Base-by-base conservation (phyloP, 2,113 vertebrate species). In the Oplegnathus fasciatus region DNA sequence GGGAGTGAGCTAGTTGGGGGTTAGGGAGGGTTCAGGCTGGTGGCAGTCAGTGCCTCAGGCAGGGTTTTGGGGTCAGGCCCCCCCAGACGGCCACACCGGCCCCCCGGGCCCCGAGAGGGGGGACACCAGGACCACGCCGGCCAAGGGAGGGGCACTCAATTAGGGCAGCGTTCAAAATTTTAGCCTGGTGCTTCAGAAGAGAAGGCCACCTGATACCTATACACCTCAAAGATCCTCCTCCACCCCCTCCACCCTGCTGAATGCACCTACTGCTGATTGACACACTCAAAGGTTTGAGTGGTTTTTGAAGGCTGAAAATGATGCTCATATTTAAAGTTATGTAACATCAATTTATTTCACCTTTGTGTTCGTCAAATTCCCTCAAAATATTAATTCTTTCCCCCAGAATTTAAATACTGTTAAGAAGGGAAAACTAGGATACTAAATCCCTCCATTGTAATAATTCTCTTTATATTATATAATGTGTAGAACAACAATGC, bases 51-150 rank as follows among this genome's bases (percentile, higher is more conserved):
- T 22, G 94, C 94, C 94, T 94, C 87, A 86, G 94, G 94, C 94
- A 92, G 88, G 92, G 94, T 95, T 92, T 93, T 92, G 92, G 89
- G 94, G 94, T 94, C 93, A 92, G 92, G 75, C 93, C 93, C 92
- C 92, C 91, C 89, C 84, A 94, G 94, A 95, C 91, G 65, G 88
- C 83, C 91, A 91, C 84, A 89, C 80, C 30, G 66, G 60, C 74
- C 86, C 81, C 84, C 42, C 42, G 50, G 84, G 87, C 82, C 90
- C 84, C 78, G 15, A 76, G 91, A 91, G 89, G 86, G 87, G 91
- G 89, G 80, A 92, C 93, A 92, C 87, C 77, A 90, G 93, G 83
- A 91, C 92, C 85, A 74, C 61, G 74, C 79, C n/a, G 84, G 89
- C 91, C 85, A 37, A 81, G 89, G 92, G 92, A 92, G 93, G 92